Evolutionary conservation across 2,113 vertebrate genomes (phyloP), one percentile per base, ranked within the genome.

Genomic region (Geothlypis trichas): DNA sequence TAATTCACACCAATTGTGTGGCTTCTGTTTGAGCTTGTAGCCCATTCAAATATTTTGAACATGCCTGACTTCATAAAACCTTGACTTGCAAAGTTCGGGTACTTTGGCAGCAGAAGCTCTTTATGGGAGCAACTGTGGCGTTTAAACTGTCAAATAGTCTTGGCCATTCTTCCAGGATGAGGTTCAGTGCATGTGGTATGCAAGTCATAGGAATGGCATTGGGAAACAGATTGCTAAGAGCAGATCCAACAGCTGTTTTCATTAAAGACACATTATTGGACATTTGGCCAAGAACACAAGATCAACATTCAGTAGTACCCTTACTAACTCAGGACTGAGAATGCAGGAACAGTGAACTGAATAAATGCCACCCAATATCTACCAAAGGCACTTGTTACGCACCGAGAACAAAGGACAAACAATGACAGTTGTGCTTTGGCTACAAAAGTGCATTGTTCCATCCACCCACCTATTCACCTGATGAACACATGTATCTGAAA

Each of bases 241-340:
- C 66, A 85, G 54, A 92, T 57, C 71, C 87, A 93, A 51, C 94
- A 97, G 95, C 90, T 97, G 89, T 89, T 97, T 96, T 95, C 93
- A 93, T 97, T 97, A 95, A 92, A 92, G 67, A 31, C 78, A 52
- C 63, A 71, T 54, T 90, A 89, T 10, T 85, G 77, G 69, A 91
- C 27, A n/a, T 46, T 62, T 10, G 19, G 83, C 90, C 87, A 94
- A 89, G 72, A 84, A 79, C 27, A 49, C 49, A 82, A 85, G 80
- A 82, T 84, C 74, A 94, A 24, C 67, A 37, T 72, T 54, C 62
- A 74, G 71, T 59, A 85, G 68, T 68, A 71, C n/a, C 79, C 58
- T 89, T 59, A 41, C n/a, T 69, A 87, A 82, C 1, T 2, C 46
- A 37, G 66, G 46, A 41, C 44, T 71, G n/a, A 72, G 59, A 77